phyloP scores from a whole-genome alignment of 2,797 vertebrate genomes.

The Paguma larvata region DNA sequence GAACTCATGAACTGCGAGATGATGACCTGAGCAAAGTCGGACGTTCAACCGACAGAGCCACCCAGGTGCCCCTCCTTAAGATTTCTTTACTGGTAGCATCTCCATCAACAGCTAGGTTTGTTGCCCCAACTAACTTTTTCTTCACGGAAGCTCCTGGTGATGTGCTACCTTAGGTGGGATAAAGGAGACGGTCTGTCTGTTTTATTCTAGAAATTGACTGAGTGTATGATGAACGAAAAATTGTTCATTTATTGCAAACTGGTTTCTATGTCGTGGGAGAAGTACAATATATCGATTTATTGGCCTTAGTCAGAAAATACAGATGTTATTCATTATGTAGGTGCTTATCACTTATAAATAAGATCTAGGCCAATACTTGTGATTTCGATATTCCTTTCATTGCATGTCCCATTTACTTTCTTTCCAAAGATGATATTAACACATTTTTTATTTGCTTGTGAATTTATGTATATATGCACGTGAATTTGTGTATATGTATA shows the following conservation, averaged over 20 bases:
- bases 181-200: not conserved
- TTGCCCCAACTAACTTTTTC: not conserved
- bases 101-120: not conserved
- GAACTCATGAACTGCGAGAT: too few species aligned
- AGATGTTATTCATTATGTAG: constrained; percentile 2
- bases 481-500: not conserved
- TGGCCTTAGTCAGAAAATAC: not conserved
- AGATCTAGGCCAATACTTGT: not conserved
- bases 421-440: constrained; percentile 42
- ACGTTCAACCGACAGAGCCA: too few species aligned
- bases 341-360: not conserved
- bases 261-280: not conserved
- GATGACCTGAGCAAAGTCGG: too few species aligned
- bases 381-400: constrained; percentile 4
- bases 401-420: not conserved
- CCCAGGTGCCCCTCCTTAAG: not conserved
- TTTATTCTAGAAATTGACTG: not conserved
- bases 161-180: not conserved
- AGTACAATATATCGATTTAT: not conserved
- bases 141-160: not conserved
- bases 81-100: not conserved
- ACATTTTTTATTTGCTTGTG: constrained; percentile 4
- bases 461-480: not conserved
- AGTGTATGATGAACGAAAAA: not conserved
- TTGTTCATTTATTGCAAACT: not conserved